Base-by-base conservation (phyloP, 2,888 invertebrate species). In the Dorcus parallelipipedus region DNA sequence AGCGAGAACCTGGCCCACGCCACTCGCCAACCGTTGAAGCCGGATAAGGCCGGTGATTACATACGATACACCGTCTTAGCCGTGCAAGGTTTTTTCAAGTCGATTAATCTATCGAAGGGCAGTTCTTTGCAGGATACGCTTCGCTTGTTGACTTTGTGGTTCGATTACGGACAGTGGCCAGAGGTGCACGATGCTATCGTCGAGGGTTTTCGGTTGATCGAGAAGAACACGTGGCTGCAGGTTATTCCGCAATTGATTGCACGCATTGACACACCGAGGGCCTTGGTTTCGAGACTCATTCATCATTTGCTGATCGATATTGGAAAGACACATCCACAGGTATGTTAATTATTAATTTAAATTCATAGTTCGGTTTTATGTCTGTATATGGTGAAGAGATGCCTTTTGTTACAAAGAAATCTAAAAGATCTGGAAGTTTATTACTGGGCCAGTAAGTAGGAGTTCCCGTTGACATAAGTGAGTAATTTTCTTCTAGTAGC, bases 221-320 rank as follows among this genome's bases (percentile, higher is more conserved):
- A 97, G 73, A 95, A 99, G 61, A 96, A 97, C 72, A 98, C 97
- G 3, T 99, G 99, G 99, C 83, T 99, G 8, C 98, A 99, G 84
- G 97, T 99, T 0, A 97, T 99, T 67, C 99, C 99, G 0, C 99
- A 99, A 76, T 81, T 99, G 38, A 99, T 99, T 65, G 98, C 99
- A 0, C 85, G 99, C 53, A 97, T 99, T 61, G 99, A 99, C 73
- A 96, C 96, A 0, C 93, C 93, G 0, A 83, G 95, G 39, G 88
- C 89, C 53, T 79, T 95, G 54, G 97, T 98, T 0, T 92, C 93
- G 0, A 88, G 92, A 61, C 81, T 97, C 45, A 96, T 99, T 60
- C 94, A 96, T 74, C 91, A 95, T 70, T 81, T 99, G 17, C 81
- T 99, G 14, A 93, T 95, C 60, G 98, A 98, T 71, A 96, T 99